Base-by-base conservation (phyloP, 2,888 invertebrate species). In the Ferdinandea cuprea region DNA sequence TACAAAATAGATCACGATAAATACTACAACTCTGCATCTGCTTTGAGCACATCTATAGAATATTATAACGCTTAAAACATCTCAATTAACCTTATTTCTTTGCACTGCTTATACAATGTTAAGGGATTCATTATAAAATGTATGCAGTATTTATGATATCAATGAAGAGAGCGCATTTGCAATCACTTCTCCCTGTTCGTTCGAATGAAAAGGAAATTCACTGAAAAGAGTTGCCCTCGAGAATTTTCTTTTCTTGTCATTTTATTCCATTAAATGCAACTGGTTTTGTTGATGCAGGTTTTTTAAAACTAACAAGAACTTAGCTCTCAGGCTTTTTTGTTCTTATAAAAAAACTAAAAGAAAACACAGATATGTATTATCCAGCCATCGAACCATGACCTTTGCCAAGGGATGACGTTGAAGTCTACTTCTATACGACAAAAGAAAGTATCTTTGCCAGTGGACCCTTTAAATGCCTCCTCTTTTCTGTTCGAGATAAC, bases 341-440 rank as follows among this genome's bases (percentile, higher is more conserved):
- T 66, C 56, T 46, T 9, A 32, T 37, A 11, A 32, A 32, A 25
- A 6, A 50, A 48, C 56, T 32, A 58, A 58, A 40, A 25, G 50
- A 17, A 44, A 42, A 59, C 8, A 58, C 15, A 58, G 32, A 74
- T 42, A 42, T 56, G 11, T 46, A 56, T 46, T 40, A 58, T 54
- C 50, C 2, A 59, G 32, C 28, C 32, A 19, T 44, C 40, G 40
- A 71, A 61, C 59, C 50, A 40, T 61, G 59, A 71, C 59, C 71
- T 59, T 69, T 71, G 46, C 19, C 5, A 40, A 37, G 25, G 17
- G 44, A 59, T 42, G 15, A 25, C 15, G 15, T 11, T 25, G n/a
- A 63, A 46, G 17, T 40, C 48, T 59, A 17, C 35, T 21, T 46
- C 19, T 4, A 48, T 25, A 25, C 13, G n/a, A 37, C 19, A n/a